Conservation (phyloP, 2,888 invertebrate species). For the Halictus ligatus region DNA sequence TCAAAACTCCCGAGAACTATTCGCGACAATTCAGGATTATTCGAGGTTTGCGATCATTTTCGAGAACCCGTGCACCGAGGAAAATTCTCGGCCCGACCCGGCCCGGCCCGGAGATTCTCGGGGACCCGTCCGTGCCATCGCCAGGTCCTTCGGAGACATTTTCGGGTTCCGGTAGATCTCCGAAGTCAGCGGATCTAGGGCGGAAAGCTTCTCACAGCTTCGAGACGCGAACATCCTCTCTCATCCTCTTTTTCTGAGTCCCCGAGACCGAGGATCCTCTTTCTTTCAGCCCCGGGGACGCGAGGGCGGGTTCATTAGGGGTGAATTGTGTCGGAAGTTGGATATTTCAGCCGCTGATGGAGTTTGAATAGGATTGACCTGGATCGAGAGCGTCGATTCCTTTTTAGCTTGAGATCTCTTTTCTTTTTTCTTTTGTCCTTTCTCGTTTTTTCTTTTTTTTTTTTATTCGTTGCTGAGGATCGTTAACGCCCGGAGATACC, state of each 20-base stretch:
- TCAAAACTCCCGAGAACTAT: too few species aligned
- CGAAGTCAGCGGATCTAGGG: background rate
- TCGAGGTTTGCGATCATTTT: too few species aligned
- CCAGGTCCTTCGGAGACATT: background rate
- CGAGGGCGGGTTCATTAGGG: background rate
- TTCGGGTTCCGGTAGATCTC: background rate
- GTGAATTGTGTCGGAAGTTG: constrained; percentile 8
- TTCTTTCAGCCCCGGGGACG: background rate
- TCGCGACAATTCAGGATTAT: too few species aligned
- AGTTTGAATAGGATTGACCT: constrained; percentile 14
- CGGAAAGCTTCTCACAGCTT: background rate
- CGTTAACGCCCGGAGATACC: background rate
- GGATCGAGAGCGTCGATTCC: constrained; percentile 14
- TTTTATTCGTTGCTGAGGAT: background rate
- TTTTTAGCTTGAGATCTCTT: background rate
- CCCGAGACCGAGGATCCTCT: background rate
- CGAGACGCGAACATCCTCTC: background rate
- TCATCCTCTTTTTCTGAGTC: background rate
- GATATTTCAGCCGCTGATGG: constrained; percentile 15
- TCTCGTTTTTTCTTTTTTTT: background rate
- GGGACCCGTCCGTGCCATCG: accelerated
- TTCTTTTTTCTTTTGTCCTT: background rate
- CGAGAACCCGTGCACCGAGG: too few species aligned
- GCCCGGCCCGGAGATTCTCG: too few species aligned
- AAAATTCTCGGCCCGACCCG: too few species aligned